Evolutionary conservation across 2,888 invertebrate species (phyloP).

Genomic region (Scaptomyza parva): DNA sequence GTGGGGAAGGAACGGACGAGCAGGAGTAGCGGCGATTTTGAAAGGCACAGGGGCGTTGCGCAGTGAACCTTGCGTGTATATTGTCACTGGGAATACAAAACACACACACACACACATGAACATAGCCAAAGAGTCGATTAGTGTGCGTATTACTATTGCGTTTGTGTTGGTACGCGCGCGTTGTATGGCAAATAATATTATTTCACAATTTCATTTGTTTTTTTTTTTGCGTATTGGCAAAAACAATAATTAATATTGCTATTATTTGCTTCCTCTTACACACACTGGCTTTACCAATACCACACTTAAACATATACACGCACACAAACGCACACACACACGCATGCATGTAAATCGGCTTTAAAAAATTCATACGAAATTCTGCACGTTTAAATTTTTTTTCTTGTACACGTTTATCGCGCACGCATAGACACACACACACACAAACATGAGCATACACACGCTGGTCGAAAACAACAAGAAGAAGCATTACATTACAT

Average conservation of each 20-base stretch:
- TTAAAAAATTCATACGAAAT: conserved; percentile 73
- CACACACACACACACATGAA: conserved; percentile 33
- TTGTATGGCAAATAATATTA: conserved; percentile 54
- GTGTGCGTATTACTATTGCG: conserved; percentile 1
- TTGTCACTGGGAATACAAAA: conserved; percentile 47
- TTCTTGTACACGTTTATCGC: conserved; percentile 73
- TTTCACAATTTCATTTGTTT: conserved; percentile 74
- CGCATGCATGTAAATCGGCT: conserved; percentile 57
- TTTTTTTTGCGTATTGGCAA: conserved; percentile 40
- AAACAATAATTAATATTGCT: conserved; percentile 31
- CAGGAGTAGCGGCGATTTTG: conserved; percentile 16
- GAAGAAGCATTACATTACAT: conserved; percentile 48
- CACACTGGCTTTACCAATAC: conserved; percentile 18
- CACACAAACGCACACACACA: conserved; percentile 9
- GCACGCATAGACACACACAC: conserved; percentile 41
- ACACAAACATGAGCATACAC: conserved; percentile 39
- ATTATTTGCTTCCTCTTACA: conserved; percentile 22
- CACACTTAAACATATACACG: conserved; percentile 37
- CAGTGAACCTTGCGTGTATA: conserved; percentile 76
- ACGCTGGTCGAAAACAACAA: conserved; percentile 58
- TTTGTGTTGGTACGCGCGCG: conserved; percentile 43
- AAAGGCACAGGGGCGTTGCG: conserved; percentile 64
- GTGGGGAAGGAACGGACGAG: conserved; percentile 24
- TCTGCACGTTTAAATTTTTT: conserved; percentile 74
- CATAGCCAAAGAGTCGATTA: conserved; percentile 6